Evolutionary conservation across 2,113 vertebrate species (phyloP).

Genomic region (Cephalopterus ornatus): DNA sequence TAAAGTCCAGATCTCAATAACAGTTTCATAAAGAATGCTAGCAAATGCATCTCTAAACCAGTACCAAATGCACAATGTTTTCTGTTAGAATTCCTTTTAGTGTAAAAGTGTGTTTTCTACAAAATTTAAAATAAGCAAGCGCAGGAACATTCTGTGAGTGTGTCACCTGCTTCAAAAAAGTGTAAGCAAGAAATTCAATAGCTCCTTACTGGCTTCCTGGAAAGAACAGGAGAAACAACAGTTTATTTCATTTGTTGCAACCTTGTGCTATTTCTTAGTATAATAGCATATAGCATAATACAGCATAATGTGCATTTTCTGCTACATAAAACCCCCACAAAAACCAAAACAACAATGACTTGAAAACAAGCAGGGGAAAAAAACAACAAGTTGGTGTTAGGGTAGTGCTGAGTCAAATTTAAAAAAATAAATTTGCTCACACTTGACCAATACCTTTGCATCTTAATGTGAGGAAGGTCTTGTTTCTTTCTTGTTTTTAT

Average conservation of each 20-base stretch:
- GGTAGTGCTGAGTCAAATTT: neutral
- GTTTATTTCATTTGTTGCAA: neutral
- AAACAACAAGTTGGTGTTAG: neutral
- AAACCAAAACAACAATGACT: neutral
- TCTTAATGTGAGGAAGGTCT: neutral
- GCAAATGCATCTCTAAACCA: neutral
- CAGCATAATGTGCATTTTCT: neutral
- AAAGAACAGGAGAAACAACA: neutral
- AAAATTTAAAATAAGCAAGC: neutral
- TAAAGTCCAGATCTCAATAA: neutral
- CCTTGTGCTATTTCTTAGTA: neutral
- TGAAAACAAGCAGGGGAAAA: neutral
- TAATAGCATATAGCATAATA: neutral
- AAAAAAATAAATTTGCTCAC: neutral
- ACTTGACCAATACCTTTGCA: neutral
- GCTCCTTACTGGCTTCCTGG: neutral
- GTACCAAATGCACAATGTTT: neutral
- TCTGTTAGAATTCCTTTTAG: neutral
- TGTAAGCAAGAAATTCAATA: neutral
- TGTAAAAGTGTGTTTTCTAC: neutral
- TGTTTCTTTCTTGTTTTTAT: neutral
- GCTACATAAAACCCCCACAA: neutral
- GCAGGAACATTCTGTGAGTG: neutral
- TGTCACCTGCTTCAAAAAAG: neutral
- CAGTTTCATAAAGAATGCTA: neutral